Conservation (phyloP, 2,113 vertebrate genomes). For the Sceloporus tristichus region DNA sequence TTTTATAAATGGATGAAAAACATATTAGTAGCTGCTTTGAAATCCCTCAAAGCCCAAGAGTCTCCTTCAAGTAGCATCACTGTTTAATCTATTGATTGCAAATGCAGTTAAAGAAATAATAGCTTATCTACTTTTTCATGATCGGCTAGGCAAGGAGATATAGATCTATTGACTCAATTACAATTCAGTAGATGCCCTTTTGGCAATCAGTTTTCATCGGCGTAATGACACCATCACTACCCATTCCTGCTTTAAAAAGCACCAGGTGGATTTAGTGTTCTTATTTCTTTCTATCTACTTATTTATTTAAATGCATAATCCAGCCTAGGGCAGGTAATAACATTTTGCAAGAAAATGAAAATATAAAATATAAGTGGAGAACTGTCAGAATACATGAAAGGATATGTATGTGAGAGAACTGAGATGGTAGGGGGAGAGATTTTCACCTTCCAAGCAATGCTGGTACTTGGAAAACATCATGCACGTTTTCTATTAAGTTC, state of each 20-base stretch:
- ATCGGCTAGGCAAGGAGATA: constrained; percentile 44
- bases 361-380: constrained; percentile 22
- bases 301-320: constrained; percentile 18
- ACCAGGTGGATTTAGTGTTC: constrained; percentile 24
- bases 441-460: neutral
- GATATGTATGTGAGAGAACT: neutral
- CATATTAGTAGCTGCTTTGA: constrained; percentile 44
- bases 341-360: constrained; percentile 38
- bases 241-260: constrained; percentile 35
- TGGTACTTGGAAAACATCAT: neutral
- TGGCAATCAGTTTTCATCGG: constrained; percentile 34
- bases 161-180: constrained; percentile 31
- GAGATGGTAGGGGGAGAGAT: neutral
- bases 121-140: constrained; percentile 45
- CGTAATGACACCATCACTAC: neutral
- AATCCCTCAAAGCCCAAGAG: constrained; percentile 25
- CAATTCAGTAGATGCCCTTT: constrained; percentile 46
- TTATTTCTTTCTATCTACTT: constrained; percentile 13
- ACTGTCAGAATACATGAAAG: constrained; percentile 18
- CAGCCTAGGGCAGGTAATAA: constrained; percentile 25
- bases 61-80: constrained; percentile 33
- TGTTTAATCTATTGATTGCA: constrained; percentile 53
- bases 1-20: constrained; percentile 27
- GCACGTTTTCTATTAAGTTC: no score
- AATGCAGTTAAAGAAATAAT: constrained; percentile 48